These are phyloP conservation scores for Rugalucina vietnamica DNA, from an alignment of 2,888 invertebrate species.

Conservation along the genomic window DNA sequence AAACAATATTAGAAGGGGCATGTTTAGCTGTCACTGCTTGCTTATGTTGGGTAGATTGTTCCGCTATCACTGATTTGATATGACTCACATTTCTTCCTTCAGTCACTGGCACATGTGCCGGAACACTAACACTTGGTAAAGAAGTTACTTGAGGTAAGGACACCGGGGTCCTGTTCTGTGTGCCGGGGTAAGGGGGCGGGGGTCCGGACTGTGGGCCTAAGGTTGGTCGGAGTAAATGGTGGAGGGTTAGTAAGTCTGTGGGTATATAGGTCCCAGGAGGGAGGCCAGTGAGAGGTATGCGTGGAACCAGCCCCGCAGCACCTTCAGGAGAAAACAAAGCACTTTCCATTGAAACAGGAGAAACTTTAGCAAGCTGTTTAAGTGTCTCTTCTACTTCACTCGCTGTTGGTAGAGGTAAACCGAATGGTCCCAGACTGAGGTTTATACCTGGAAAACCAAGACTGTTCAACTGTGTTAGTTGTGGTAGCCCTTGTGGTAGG, in stretches of 20 bases:
- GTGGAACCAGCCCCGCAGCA: slow-evolving; percentile 14
- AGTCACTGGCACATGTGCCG: neutral
- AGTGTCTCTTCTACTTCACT: slow-evolving; percentile 64
- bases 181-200: slow-evolving; percentile 60
- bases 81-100: neutral
- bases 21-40: neutral
- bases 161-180: slow-evolving; percentile 44
- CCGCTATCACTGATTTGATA: neutral
- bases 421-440: slow-evolving; percentile 54
- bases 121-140: neutral
- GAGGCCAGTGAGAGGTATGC: neutral
- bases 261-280: slow-evolving; percentile 23
- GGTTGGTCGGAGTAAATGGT: slow-evolving; percentile 36
- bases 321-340: slow-evolving; percentile 16
- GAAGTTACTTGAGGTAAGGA: slow-evolving; percentile 1
- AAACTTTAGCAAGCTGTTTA: slow-evolving; percentile 53
- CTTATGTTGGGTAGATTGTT: neutral
- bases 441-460: slow-evolving; percentile 55
- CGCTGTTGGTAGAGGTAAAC: slow-evolving; percentile 54
- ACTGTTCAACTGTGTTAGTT: slow-evolving; percentile 48
- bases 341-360: slow-evolving; percentile 51
- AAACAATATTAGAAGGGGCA: neutral
- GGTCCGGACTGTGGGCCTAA: slow-evolving; percentile 43
- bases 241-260: slow-evolving; percentile 37
- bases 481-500: slow-evolving; percentile 41